Evolutionary conservation across 35 echinoderm and acorn worm genomes (phyloP).

Genomic region (Hemicentrotus pulcherrimus): DNA sequence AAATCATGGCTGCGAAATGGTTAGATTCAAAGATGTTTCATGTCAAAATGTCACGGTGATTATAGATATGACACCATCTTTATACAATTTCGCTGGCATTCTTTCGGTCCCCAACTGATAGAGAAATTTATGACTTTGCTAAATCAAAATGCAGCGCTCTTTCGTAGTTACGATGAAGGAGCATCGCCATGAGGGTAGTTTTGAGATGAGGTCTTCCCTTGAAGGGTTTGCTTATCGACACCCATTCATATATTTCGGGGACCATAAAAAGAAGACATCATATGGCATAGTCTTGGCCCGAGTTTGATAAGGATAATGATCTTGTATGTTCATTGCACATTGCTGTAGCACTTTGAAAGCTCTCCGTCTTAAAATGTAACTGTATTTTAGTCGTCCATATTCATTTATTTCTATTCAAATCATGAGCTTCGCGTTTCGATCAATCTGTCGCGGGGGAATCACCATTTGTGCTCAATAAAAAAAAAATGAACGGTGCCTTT

Average conservation of each 20-base stretch:
- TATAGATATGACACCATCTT: not conserved
- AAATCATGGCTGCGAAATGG: too few relatives aligned
- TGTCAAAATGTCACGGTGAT: not conserved
- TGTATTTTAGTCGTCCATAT: too few relatives aligned
- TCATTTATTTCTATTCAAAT: too few relatives aligned
- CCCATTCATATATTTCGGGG: not conserved
- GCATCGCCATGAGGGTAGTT: not conserved
- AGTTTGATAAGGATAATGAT: too few relatives aligned
- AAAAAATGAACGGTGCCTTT: not conserved
- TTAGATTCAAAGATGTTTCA: not conserved
- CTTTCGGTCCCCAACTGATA: not conserved
- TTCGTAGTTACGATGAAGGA: not conserved
- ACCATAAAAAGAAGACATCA: not conserved
- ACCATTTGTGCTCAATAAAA: too few relatives aligned
- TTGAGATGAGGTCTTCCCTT: not conserved
- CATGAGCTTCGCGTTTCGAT: too few relatives aligned
- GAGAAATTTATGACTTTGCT: not conserved
- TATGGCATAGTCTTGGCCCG: too few relatives aligned
- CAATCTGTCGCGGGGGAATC: too few relatives aligned
- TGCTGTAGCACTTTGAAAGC: too few relatives aligned
- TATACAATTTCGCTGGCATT: not conserved
- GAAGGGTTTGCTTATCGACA: constrained; percentile 20
- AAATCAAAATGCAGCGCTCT: not conserved
- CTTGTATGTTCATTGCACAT: too few relatives aligned
- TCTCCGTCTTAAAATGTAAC: too few relatives aligned